Evolutionary conservation across 2,888 invertebrate genomes (phyloP), one percentile per base, ranked within the genome.

Genomic region (Sacculina carcini): DNA sequence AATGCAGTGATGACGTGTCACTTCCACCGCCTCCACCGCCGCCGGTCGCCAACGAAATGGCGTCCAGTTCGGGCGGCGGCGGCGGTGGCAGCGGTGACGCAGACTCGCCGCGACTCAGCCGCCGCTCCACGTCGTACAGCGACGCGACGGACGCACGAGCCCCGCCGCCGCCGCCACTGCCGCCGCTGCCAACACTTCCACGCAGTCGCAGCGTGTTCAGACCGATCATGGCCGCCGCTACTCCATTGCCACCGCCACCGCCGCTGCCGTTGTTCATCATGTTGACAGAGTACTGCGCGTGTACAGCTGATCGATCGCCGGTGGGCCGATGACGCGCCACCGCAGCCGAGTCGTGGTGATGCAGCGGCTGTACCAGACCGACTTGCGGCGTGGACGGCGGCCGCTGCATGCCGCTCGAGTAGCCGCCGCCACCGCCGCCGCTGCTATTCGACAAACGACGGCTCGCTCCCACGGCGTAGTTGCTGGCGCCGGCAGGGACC

Each of bases 401-500:
- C 58, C 84, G 75, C 1, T 86, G 87, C 55, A 86, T 64, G n/a
- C n/a, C n/a, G 3, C 86, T 82, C 59, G 85, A 83, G 64, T 87
- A 87, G 0, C 85, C 85, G 2, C 82, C 79, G 21, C 78, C 78
- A 32, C 79, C 73, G 51, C 74, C 73, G 59, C 60, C 61, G 55
- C 50, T 61, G 19, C 9, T 51, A n/a, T n/a, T n/a, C 56, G 16
- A 55, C 52, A 10, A 49, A 26, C 78, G 71, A 56, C 78, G 69
- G 0, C 79, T 77, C 68, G 80, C 79, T 1, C 80, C 80, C 57
- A 82, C 69, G 12, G 90, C 89, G 68, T 86, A 90, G 68, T 89
- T 89, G 1, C 87, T 89, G 14, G 89, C 90, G 66, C 92, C 92
- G 60, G 85, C 86, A n/a, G 92, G 92, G 29, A 73, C 70, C 62